phyloP scores from a whole-genome alignment of 2,113 vertebrate genomes.

The Larimichthys crocea region DNA sequence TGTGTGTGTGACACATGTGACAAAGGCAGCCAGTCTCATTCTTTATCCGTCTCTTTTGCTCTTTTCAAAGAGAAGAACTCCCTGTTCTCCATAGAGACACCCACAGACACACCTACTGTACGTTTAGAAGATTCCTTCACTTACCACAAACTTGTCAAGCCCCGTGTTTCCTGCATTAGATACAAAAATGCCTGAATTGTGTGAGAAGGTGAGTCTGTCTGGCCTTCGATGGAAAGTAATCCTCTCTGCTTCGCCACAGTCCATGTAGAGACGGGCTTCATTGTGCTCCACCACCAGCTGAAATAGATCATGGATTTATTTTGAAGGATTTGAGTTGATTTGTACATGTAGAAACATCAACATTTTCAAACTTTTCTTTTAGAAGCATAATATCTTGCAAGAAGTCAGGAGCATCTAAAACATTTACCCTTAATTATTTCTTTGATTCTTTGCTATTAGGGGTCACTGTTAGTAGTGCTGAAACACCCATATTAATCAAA shows the following conservation, averaged over 20 bases:
- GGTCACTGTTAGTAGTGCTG: no score
- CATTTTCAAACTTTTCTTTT: no score
- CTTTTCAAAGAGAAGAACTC: not conserved
- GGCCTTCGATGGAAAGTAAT: constrained; percentile 83
- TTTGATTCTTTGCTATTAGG: no score
- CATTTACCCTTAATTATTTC: no score
- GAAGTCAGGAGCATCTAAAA: no score
- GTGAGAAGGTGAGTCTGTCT: constrained; percentile 85
- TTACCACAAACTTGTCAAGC: constrained; percentile 91
- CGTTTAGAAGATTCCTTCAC: constrained; percentile 57
- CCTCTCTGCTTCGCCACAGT: constrained; percentile 90
- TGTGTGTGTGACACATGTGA: not conserved
- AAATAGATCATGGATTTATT: not conserved
- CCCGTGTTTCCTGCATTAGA: constrained; percentile 92
- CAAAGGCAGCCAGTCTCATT: not conserved
- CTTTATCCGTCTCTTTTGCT: not conserved
- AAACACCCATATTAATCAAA: no score
- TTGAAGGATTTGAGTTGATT: not conserved
- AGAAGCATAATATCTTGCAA: no score
- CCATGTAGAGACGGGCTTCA: constrained; percentile 88
- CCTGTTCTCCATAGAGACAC: not conserved
- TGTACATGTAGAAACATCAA: no score
- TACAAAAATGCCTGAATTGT: constrained; percentile 93
- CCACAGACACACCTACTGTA: not conserved
- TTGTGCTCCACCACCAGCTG: constrained; percentile 86